Conservation (phyloP, 2,113 vertebrate species). For the Martes martes region DNA sequence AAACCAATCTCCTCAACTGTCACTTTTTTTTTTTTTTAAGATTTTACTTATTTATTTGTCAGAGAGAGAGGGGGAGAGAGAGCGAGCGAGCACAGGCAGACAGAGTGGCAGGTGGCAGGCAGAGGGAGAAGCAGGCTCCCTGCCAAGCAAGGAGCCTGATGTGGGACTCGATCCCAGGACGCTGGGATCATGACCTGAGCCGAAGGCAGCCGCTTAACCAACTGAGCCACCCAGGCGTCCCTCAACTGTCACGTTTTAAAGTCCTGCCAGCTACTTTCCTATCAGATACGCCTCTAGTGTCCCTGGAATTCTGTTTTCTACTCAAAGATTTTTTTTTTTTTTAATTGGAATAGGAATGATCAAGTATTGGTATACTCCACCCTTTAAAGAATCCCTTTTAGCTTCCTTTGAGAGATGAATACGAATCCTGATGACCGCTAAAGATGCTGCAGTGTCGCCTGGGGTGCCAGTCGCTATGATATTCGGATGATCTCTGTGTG, state of each 20-base stretch:
- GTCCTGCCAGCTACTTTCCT: background rate
- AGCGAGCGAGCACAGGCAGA: too few relatives aligned
- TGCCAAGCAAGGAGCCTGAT: too few relatives aligned
- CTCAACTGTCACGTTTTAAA: background rate
- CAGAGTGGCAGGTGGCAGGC: too few relatives aligned
- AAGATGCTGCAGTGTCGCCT: too few relatives aligned
- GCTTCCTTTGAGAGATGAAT: background rate
- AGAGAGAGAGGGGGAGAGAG: too few relatives aligned
- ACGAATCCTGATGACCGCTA: too few relatives aligned
- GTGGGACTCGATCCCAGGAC: too few relatives aligned
- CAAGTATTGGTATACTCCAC: background rate
- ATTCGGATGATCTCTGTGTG: background rate
- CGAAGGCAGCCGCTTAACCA: too few relatives aligned
- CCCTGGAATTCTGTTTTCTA: background rate
- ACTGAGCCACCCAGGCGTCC: background rate
- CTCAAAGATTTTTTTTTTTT: background rate
- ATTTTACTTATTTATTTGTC: too few relatives aligned
- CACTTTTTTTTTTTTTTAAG: background rate
- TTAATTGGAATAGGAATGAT: background rate
- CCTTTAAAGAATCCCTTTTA: background rate
- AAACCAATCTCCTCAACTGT: background rate
- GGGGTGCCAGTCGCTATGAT: background rate
- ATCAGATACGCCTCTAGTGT: background rate
- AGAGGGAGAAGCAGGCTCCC: too few relatives aligned
- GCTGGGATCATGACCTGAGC: too few relatives aligned